Percentiles rank a stretch among this genome's conserved stretches.
phyloP scores from a whole-genome alignment of 2,888 invertebrate species.

The Tricholauxania praeusta region DNA sequence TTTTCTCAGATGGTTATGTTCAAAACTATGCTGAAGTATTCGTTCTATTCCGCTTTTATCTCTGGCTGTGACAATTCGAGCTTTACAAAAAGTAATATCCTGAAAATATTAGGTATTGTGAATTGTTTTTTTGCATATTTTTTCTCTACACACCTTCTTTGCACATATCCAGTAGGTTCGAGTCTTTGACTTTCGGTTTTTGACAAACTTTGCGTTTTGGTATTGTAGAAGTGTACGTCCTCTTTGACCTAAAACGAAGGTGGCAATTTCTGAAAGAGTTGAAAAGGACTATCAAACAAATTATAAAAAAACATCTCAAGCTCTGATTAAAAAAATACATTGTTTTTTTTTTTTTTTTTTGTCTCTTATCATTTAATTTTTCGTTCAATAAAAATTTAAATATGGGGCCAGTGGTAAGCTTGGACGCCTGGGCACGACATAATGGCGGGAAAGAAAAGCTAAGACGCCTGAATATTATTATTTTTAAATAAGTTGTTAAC shows the following conservation, averaged over 20 bases:
- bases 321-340: no score
- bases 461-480: not conserved
- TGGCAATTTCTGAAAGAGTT: conserved; percentile 60
- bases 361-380: not conserved
- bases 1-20: conserved; percentile 62
- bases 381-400: no score
- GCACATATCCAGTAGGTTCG: conserved; percentile 68
- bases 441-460: no score
- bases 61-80: conserved; percentile 62
- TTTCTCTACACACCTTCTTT: conserved; percentile 56
- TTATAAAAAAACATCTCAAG: no score
- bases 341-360: not conserved
- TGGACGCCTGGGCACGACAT: no score
- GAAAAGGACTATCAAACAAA: not conserved
- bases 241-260: conserved; percentile 65
- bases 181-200: conserved; percentile 63
- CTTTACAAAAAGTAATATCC: conserved; percentile 64
- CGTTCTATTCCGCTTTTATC: conserved; percentile 58
- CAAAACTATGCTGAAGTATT: conserved; percentile 61
- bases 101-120: conserved; percentile 43
- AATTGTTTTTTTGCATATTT: not conserved
- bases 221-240: conserved; percentile 62
- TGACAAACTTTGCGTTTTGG: conserved; percentile 63
- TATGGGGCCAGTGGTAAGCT: not conserved
- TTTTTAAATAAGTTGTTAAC: not conserved